Conservation (phyloP, 2,113 vertebrate species). For the Nerophis lumbriciformis region DNA sequence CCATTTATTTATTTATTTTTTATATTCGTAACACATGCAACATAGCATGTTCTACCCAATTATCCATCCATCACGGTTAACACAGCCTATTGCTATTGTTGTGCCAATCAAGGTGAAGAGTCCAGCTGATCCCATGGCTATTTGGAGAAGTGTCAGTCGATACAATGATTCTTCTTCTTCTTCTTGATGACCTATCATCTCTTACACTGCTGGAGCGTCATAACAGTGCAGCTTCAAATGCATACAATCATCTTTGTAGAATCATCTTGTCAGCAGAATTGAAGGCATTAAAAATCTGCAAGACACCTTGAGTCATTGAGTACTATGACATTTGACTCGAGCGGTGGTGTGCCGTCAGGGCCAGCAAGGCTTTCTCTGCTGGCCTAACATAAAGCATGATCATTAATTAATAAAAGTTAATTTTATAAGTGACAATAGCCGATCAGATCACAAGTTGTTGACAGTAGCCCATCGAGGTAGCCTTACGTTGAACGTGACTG, state of each 20-base stretch:
- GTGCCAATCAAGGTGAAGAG: background rate
- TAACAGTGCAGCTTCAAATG: background rate
- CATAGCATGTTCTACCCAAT: background rate
- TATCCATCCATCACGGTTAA: background rate
- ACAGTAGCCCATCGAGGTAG: too few relatives aligned
- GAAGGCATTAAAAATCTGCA: background rate
- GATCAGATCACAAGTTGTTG: too few relatives aligned
- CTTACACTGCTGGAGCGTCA: background rate
- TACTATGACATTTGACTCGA: too few relatives aligned
- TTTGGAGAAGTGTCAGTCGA: conserved; percentile 13
- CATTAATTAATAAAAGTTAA: too few relatives aligned
- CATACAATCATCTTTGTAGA: background rate
- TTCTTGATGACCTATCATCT: conserved; percentile 1
- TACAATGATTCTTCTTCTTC: conserved; percentile 1
- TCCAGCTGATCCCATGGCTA: conserved; percentile 1
- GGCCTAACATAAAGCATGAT: too few relatives aligned
- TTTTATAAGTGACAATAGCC: too few relatives aligned
- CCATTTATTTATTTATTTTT: background rate
- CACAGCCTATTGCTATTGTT: background rate
- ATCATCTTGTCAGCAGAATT: background rate
- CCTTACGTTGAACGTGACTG: too few relatives aligned
- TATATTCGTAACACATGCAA: background rate
- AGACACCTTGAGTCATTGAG: too few relatives aligned
- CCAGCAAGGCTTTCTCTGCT: too few relatives aligned
- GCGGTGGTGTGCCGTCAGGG: too few relatives aligned